Evolutionary conservation across 2,888 invertebrate species (phyloP).

Genomic region (Adelphocoris suturalis): DNA sequence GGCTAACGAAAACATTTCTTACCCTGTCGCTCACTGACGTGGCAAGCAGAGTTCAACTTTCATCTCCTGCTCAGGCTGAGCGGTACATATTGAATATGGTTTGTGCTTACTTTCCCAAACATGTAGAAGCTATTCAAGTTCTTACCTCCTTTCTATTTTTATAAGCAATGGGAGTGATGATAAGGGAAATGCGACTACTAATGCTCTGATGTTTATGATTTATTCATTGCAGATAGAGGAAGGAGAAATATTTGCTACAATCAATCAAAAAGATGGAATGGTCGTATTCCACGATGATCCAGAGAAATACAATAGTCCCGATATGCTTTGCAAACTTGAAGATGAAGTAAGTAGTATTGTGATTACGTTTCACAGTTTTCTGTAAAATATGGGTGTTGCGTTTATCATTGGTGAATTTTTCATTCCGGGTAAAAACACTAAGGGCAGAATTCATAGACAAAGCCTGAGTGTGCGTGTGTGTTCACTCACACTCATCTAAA

Average conservation of each 20-base stretch:
- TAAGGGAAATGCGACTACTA: too few relatives aligned
- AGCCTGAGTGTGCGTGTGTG: too few relatives aligned
- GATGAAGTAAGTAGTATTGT: conserved; percentile 80
- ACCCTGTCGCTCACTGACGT: conserved; percentile 94
- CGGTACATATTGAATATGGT: conserved; percentile 97
- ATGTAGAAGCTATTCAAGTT: too few relatives aligned
- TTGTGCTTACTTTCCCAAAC: neutral
- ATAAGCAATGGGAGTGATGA: too few relatives aligned
- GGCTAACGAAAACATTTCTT: conserved; percentile 95
- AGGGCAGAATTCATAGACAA: too few relatives aligned
- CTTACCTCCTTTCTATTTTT: too few relatives aligned
- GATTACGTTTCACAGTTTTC: neutral
- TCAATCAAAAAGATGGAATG: conserved; percentile 99
- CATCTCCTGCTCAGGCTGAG: conserved; percentile 93
- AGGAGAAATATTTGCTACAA: conserved; percentile 96
- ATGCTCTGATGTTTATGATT: neutral
- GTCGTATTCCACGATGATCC: conserved; percentile 97
- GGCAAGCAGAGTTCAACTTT: conserved; percentile 91
- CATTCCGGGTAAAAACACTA: too few relatives aligned
- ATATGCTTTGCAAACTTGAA: conserved; percentile 92
- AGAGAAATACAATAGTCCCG: conserved; percentile 94
- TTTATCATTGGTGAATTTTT: too few relatives aligned
- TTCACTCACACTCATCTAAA: too few relatives aligned
- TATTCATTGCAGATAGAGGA: conserved; percentile 90
- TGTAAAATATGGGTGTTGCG: too few relatives aligned